phyloP scores from a whole-genome alignment of 2,113 vertebrate species.

The Lophochroa leadbeateri region DNA sequence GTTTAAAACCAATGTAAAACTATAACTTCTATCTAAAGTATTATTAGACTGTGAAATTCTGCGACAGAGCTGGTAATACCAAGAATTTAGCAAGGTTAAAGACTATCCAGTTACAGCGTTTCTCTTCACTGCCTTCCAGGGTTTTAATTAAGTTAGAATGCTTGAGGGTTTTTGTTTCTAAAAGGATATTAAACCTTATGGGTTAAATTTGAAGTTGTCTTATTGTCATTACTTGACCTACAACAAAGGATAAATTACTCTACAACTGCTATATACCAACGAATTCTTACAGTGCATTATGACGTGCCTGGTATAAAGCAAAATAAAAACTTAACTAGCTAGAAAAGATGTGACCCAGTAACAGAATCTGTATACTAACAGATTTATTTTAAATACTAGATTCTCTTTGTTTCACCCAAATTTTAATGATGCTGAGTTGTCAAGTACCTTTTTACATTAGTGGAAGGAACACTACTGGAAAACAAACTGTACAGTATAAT shows the following conservation, averaged over 20 bases:
- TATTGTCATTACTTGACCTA: not conserved
- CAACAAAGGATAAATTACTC: not conserved
- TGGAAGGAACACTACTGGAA: not conserved
- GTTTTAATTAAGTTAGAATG: slow-evolving; percentile 25
- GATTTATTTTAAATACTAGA: not conserved
- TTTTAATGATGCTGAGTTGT: not conserved
- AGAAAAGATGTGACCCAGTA: not conserved
- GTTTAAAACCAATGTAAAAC: not conserved
- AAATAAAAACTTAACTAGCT: not conserved
- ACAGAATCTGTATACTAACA: not conserved
- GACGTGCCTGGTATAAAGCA: not conserved
- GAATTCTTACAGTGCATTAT: not conserved
- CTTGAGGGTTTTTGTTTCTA: not conserved
- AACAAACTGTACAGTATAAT: not conserved
- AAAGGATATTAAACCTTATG: not conserved
- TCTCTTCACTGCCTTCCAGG: not conserved
- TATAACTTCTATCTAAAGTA: not conserved
- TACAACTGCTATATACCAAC: not conserved
- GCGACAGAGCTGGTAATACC: not conserved
- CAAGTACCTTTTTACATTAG: not conserved
- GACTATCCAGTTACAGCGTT: not conserved
- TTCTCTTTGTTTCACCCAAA: not conserved
- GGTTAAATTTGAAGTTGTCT: not conserved
- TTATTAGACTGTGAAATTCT: slow-evolving; percentile 12
- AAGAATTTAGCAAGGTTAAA: not conserved